Evolutionary conservation across 2,113 vertebrate species (phyloP).

Genomic region (Cyanoderma ruficeps): DNA sequence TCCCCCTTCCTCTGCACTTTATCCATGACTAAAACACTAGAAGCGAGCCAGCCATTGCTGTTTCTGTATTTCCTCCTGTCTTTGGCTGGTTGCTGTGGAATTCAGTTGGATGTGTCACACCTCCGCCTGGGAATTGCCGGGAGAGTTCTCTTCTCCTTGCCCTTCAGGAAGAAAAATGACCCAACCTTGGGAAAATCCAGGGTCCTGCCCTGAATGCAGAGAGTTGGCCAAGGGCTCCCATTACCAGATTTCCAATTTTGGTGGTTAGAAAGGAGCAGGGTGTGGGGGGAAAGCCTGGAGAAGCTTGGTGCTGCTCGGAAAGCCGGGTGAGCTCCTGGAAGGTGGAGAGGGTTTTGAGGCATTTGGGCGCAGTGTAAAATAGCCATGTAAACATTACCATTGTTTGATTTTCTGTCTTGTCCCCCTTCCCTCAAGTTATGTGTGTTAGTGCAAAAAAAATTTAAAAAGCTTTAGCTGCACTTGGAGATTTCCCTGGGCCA

Average conservation of each 20-base stretch:
- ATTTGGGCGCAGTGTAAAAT: neutral
- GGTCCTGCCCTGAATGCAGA: neutral
- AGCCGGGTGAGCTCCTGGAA: neutral
- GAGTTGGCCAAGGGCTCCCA: neutral
- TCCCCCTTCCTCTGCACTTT: constrained; percentile 17
- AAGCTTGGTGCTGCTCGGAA: neutral
- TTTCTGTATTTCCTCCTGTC: neutral
- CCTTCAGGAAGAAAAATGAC: neutral
- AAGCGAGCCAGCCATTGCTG: neutral
- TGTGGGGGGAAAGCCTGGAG: neutral
- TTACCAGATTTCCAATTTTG: neutral
- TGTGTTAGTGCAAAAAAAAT: neutral
- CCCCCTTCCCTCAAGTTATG: neutral
- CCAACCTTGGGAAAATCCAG: neutral
- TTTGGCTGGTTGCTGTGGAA: neutral
- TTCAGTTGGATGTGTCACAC: fast-evolving
- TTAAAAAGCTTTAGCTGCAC: constrained; percentile 16
- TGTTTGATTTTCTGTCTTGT: neutral
- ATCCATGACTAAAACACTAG: neutral
- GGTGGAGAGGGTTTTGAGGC: neutral
- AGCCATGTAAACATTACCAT: neutral
- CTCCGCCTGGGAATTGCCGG: neutral
- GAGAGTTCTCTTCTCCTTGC: neutral
- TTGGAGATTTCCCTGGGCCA: constrained; percentile 6
- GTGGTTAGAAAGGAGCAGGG: neutral